Evolutionary conservation across 2,113 vertebrate genomes (phyloP).

Genomic region (Sinocyclocheilus maitianheensis): DNA sequence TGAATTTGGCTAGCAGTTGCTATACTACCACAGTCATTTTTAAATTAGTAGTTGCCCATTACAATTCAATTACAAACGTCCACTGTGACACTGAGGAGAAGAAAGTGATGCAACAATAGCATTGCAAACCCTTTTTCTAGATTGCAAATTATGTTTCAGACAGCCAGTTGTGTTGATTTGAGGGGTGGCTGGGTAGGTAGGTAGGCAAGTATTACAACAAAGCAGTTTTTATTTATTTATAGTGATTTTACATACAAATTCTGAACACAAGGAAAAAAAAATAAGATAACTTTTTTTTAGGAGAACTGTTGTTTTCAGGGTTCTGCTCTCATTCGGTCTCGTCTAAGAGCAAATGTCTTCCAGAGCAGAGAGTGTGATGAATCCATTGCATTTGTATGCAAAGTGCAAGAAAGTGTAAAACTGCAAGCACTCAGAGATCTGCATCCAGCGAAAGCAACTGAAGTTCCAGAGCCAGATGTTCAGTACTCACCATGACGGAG

Average conservation of each 20-base stretch:
- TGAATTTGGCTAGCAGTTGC: background rate
- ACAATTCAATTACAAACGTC: background rate
- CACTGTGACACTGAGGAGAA: background rate
- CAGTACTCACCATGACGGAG: slow-evolving; percentile 92
- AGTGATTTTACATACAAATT: background rate
- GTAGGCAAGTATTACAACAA: background rate
- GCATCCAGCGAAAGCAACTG: background rate
- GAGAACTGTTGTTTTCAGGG: background rate
- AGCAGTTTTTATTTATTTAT: background rate
- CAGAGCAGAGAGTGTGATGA: background rate
- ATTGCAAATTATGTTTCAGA: background rate
- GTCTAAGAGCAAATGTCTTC: background rate
- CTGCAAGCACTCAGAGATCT: background rate
- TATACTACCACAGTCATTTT: background rate
- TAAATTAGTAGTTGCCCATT: background rate
- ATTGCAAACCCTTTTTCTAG: background rate
- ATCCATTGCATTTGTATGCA: background rate
- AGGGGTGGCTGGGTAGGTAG: too few relatives aligned
- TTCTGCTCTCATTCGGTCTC: background rate
- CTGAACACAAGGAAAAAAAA: background rate
- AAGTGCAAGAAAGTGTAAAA: background rate
- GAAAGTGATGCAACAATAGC: background rate
- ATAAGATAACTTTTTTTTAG: background rate
- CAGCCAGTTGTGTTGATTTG: background rate
- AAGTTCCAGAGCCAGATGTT: background rate